phyloP scores from a whole-genome alignment of 2,797 vertebrate genomes.

The Sphenodon punctatus region DNA sequence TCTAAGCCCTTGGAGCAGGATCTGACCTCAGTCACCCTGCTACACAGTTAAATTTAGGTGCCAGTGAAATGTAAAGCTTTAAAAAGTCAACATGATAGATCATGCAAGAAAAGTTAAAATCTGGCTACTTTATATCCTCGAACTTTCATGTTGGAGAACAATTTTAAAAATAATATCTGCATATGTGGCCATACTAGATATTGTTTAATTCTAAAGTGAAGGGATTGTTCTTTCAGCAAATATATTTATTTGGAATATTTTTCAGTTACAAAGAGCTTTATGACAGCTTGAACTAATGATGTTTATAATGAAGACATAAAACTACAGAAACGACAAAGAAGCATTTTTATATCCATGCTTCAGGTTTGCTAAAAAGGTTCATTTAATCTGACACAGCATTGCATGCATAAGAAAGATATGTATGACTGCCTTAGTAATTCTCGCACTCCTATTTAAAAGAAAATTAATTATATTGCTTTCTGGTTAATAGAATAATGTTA shows the following conservation, averaged over 20 bases:
- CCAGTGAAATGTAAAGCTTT: constrained; percentile 19
- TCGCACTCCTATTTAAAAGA: constrained; percentile 70
- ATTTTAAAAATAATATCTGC: constrained; percentile 37
- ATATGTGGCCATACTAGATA: constrained; percentile 1
- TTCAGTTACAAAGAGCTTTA: constrained; percentile 66
- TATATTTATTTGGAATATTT: constrained; percentile 75
- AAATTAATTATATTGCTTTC: constrained; percentile 75
- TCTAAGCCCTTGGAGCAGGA: too few relatives aligned
- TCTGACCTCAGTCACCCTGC: too few relatives aligned
- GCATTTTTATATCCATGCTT: constrained; percentile 73
- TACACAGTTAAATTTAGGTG: constrained; percentile 29
- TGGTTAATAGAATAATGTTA: constrained; percentile 64
- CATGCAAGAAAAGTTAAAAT: constrained; percentile 40
- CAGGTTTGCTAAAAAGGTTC: constrained; percentile 75
- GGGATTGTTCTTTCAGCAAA: constrained; percentile 45
- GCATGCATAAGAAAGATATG: constrained; percentile 68
- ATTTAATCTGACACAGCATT: constrained; percentile 75
- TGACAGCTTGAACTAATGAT: constrained; percentile 77
- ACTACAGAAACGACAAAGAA: constrained; percentile 73
- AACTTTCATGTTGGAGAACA: constrained; percentile 44
- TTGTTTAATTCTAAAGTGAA: constrained; percentile 46
- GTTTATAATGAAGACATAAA: constrained; percentile 81
- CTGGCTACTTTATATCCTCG: background rate
- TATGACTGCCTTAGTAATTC: constrained; percentile 73
- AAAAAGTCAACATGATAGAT: constrained; percentile 29